Evolutionary conservation across 2,888 invertebrate species (phyloP).

Genomic region (Amblyjoppa fuscipennis): DNA sequence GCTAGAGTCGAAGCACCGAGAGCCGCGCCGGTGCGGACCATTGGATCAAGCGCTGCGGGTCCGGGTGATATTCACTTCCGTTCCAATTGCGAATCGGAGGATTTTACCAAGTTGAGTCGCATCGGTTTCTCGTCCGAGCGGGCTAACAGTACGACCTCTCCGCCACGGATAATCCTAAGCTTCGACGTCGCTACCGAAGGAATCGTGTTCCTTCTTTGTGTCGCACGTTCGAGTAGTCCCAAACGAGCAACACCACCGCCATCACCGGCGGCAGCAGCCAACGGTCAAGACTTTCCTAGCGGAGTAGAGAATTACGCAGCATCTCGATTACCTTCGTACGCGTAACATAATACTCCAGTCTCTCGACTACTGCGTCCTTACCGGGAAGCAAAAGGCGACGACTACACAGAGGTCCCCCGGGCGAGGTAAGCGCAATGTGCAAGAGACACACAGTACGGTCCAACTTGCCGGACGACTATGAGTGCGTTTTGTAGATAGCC

Average conservation of each 20-base stretch:
- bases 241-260: background rate
- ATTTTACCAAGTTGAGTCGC: constrained; percentile 39
- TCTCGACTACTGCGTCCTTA: constrained; percentile 65
- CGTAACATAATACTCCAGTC: constrained; percentile 66
- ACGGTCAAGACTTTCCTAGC: constrained; percentile 24
- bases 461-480: constrained; percentile 45
- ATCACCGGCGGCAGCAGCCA: constrained; percentile 7
- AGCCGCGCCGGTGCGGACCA: constrained; percentile 12
- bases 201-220: background rate
- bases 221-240: background rate
- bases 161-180: constrained; percentile 9
- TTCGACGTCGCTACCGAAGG: background rate
- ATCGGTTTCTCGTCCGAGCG: constrained; percentile 18
- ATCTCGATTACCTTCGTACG: constrained; percentile 65
- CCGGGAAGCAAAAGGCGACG: constrained; percentile 58
- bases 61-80: constrained; percentile 62
- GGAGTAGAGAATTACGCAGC: constrained; percentile 63
- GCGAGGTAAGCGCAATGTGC: constrained; percentile 21
- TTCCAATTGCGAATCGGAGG: constrained; percentile 61
- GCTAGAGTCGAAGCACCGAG: constrained; percentile 13
- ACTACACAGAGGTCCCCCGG: constrained; percentile 38
- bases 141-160: background rate
- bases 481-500: constrained; percentile 25
- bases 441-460: constrained; percentile 35
- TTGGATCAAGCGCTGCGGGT: constrained; percentile 60